Conservation (phyloP, 2,797 vertebrate genomes). For the Gouania willdenowi region DNA sequence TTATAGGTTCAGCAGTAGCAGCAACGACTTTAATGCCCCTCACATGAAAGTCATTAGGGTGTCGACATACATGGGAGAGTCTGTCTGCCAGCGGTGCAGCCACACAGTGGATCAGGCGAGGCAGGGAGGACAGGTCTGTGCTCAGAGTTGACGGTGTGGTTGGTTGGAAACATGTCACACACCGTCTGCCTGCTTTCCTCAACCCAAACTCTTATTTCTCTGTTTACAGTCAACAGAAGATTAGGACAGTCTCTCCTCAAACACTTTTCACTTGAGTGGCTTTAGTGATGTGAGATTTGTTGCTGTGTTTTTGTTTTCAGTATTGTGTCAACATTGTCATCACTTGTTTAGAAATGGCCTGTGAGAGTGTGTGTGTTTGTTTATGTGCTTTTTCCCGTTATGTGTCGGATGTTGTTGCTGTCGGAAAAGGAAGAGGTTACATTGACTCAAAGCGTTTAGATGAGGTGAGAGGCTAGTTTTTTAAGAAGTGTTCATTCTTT, state of each 20-base stretch:
- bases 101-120: constrained; percentile 23
- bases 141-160: constrained; percentile 15
- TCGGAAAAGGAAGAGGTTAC: too few species aligned
- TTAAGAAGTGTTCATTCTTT: too few species aligned
- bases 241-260: constrained; percentile 38
- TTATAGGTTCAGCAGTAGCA: constrained; percentile 16
- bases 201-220: constrained; percentile 37
- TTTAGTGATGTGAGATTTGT: constrained; percentile 24
- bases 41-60: constrained; percentile 71
- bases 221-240: constrained; percentile 57
- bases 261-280: constrained; percentile 25
- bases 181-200: constrained; percentile 13
- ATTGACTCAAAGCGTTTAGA: too few species aligned
- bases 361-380: not conserved
- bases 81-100: constrained; percentile 13
- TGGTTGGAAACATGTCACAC: constrained; percentile 36
- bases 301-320: constrained; percentile 10
- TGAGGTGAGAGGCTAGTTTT: too few species aligned
- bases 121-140: constrained; percentile 3
- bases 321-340: constrained; percentile 36
- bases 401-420: not conserved
- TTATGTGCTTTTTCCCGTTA: constrained; percentile 6
- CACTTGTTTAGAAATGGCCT: constrained; percentile 21
- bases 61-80: constrained; percentile 34
- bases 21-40: constrained; percentile 60